Evolutionary conservation across 35 echinoderm and acorn worm genomes (phyloP).

Genomic region (Apostichopus parvimensis): DNA sequence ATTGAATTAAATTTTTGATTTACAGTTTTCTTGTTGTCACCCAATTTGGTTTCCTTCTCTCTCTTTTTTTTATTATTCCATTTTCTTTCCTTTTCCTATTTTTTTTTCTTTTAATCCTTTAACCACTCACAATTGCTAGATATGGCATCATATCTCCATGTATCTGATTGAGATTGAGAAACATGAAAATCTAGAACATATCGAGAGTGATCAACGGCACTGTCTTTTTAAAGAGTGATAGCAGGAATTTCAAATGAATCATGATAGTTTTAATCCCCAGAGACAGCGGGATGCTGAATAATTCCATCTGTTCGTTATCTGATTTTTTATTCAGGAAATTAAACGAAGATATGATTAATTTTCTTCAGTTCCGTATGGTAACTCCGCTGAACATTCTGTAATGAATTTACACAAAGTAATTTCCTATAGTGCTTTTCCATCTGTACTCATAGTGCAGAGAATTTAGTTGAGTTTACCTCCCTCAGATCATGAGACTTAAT

Average conservation of each 20-base stretch:
- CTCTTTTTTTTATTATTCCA: not conserved
- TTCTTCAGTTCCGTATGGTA: not conserved
- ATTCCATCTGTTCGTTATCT: constrained; percentile 18
- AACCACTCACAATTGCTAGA: not conserved
- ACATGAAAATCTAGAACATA: constrained; percentile 5
- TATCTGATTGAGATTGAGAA: not conserved
- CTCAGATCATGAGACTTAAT: too few relatives aligned
- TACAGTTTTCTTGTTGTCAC: constrained; percentile 8
- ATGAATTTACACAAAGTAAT: not conserved
- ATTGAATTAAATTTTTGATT: constrained; percentile 24
- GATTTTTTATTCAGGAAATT: constrained; percentile 1
- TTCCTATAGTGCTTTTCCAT: not conserved
- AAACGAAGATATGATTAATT: constrained; percentile 20
- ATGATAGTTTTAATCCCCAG: not conserved
- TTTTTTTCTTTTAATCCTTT: not conserved
- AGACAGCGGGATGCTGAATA: not conserved
- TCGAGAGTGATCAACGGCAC: not conserved
- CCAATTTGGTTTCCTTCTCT: not conserved
- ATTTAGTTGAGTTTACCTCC: too few relatives aligned
- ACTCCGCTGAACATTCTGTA: not conserved
- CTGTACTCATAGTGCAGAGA: not conserved
- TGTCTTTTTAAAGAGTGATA: not conserved
- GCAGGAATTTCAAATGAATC: not conserved
- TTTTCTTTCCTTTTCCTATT: not conserved
- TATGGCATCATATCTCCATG: not conserved